Evolutionary conservation across 1,140 invertebrate species (phyloP), one percentile per base, ranked within the genome.

Genomic region (Atta colombica): DNA sequence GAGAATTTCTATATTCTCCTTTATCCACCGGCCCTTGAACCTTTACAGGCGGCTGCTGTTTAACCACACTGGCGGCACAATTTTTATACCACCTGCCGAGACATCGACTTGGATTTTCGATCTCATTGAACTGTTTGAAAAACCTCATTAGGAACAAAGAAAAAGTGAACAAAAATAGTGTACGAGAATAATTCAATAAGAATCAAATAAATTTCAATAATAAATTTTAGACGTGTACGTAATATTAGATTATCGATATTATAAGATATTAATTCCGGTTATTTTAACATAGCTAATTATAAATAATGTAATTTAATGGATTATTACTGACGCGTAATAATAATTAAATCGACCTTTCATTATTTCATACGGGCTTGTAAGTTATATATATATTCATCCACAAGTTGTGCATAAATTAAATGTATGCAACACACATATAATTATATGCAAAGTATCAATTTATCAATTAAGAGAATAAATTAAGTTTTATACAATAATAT

Each of bases 71-170:
- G 78, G 39, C 61, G 86, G 74, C 69, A 75, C 80, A 77, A 88
- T 71, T 88, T 87, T 90, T 90, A 90, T 90, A 77, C 89, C 90
- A 90, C 89, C 90, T 91, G 90, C 90, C 88, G 85, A 91, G 89
- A 89, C 88, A 75, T 82, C 82, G 75, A 53, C 51, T 31, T 45
- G 78, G 75, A 88, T 88, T 88, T 88, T 80, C 68, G 55, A 89
- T 88, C 49, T 51, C 60, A 51, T 51, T 74, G 66, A 88, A 81
- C 53, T 45, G 21, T 53, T 18, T 49, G 55, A 49, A 63, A 71
- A 58, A 53, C 5, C n/a, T 68, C 31, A 16, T 21, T 16, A 55
- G 61, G 72, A 49, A 86, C 82, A 89, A 88, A 86, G 61, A 8
- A 25, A 65, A 45, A 53, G 61, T 61, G 55, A 68, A 35, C 58